phyloP scores from a whole-genome alignment of 2,797 vertebrate species.

The Limosa lapponica region DNA sequence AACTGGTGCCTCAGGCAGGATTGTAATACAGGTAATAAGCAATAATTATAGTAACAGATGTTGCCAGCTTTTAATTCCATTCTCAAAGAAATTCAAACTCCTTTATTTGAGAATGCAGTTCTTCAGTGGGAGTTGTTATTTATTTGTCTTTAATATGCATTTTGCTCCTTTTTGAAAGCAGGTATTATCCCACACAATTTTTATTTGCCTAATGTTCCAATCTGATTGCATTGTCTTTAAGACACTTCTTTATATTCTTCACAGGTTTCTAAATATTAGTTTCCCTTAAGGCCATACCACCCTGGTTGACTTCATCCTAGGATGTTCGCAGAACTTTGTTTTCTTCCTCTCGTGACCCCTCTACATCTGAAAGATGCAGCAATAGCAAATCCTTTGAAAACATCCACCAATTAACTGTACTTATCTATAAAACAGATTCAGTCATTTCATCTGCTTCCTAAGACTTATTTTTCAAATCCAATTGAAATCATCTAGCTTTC shows the following conservation, averaged over 20 bases:
- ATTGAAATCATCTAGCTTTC: neutral
- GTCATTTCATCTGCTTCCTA: neutral
- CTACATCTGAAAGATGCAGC: neutral
- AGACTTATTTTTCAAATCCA: constrained; percentile 2
- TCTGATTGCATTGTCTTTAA: neutral
- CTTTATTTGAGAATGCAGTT: neutral
- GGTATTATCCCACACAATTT: neutral
- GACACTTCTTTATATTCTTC: neutral
- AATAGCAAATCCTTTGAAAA: constrained; percentile 37
- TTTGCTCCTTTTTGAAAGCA: neutral
- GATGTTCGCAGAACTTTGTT: neutral
- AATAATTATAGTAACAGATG: constrained; percentile 17
- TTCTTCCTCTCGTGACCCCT: neutral
- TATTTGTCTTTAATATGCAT: neutral
- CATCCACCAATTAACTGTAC: neutral
- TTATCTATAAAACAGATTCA: neutral
- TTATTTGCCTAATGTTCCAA: neutral
- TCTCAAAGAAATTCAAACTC: neutral
- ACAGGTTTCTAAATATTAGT: neutral
- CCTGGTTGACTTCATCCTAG: neutral
- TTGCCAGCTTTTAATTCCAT: neutral
- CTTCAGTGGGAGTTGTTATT: neutral
- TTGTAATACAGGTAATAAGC: neutral
- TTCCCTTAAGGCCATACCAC: neutral
- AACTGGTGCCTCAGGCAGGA: neutral